Base-by-base conservation (phyloP, 1,140 invertebrate genomes). In the Lamellibrachia luymesi region DNA sequence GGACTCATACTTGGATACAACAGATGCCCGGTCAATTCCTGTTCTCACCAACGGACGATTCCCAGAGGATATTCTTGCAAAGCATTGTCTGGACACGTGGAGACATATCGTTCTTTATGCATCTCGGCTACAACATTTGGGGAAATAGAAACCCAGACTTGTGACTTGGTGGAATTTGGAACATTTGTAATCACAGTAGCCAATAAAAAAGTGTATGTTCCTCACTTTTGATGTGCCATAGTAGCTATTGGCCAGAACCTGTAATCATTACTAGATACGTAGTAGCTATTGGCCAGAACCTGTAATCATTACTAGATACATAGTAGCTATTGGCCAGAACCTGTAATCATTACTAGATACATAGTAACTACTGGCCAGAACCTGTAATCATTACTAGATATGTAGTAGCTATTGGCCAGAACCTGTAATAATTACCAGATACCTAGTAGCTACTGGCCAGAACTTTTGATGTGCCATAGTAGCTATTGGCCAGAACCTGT, bases 71-170 rank as follows among this genome's bases (percentile, higher is more conserved):
- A 90, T 93, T 50, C 56, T 91, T 13, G 93, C 90, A 2, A 92
- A 92, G 49, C 93, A 93, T n/a, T 92, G 91, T 27, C 4, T 92
- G 5, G 52, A 56, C 38, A 89, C 56, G 22, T 93, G 93, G 93
- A 80, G 13, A 13, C 64, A 80, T 6, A 80, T 80, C 64, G 64
- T 80, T 2, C 64, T 6, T 6, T 80, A 80, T 22, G 17, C 64
- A 2, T 6, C 13, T 13, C 64, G 25, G 25, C 64, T 80, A 22
- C 64, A 22, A 13, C 13, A 80, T 80, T 80, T 22, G 2, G 64
- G 6, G 6, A 80, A 80, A 13, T 80, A 80, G 13, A 56, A 8
- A 80, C 64, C 13, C 64, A 80, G 10, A 80, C 64, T 80, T 10
- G 17, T 2, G 4, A 80, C 4, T 17, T 80, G 64, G 64, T 4